Conservation (phyloP, 2,888 invertebrate genomes). For the Idaea straminata region DNA sequence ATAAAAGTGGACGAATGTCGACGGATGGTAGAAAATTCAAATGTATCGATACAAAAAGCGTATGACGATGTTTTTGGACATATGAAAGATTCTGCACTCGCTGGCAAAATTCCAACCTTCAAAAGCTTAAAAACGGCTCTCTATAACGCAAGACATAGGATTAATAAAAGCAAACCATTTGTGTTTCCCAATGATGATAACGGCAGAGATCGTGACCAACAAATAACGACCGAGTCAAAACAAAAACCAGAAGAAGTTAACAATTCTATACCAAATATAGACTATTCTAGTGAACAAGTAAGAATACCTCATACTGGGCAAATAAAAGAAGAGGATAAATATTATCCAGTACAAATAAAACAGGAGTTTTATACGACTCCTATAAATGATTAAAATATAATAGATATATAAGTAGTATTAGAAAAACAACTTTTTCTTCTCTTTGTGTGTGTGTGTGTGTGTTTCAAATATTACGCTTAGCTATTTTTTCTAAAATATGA, state of each 20-base stretch:
- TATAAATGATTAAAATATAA: neutral
- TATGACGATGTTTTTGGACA: neutral
- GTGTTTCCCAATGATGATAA: neutral
- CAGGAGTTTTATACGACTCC: neutral
- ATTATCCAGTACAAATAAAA: neutral
- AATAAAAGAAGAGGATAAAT: neutral
- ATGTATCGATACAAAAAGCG: neutral
- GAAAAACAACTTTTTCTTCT: neutral
- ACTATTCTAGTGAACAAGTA: neutral
- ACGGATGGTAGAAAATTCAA: neutral
- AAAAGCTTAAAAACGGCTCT: neutral
- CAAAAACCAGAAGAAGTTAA: neutral
- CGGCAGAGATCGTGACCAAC: neutral
- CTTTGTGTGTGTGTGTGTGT: neutral
- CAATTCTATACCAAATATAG: neutral
- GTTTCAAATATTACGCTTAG: too few relatives aligned
- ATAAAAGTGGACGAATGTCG: neutral
- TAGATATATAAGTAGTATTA: neutral
- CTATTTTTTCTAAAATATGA: too few relatives aligned
- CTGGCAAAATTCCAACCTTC: neutral
- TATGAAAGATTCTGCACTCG: neutral
- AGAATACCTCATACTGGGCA: neutral
- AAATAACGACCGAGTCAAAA: neutral
- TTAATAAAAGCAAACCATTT: neutral
- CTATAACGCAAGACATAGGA: neutral